Evolutionary conservation across 2,113 vertebrate species (phyloP).

Genomic region (Gnathonemus echidnorhynchus): DNA sequence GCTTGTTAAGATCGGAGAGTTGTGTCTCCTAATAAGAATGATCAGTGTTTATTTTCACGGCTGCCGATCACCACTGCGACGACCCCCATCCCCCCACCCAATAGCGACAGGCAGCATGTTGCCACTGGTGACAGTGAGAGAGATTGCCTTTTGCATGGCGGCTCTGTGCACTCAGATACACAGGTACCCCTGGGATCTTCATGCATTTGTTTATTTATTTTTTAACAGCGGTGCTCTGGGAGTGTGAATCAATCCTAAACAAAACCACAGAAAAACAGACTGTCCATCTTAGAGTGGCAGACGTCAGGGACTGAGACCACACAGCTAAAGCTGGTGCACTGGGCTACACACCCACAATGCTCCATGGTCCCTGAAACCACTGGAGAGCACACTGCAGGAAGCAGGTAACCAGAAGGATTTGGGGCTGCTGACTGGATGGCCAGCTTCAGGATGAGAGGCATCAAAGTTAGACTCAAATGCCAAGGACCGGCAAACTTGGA

Average conservation of each 20-base stretch:
- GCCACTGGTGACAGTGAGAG: conserved; percentile 37
- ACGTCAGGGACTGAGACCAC: neutral
- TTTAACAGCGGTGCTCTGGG: neutral
- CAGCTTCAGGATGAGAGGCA: neutral
- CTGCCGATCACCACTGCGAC: neutral
- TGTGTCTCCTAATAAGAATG: neutral
- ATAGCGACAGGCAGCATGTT: conserved; percentile 21
- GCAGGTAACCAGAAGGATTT: neutral
- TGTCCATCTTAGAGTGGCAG: neutral
- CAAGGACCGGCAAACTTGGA: neutral
- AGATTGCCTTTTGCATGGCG: neutral
- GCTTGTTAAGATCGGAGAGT: neutral
- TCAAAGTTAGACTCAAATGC: neutral
- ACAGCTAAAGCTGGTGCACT: neutral
- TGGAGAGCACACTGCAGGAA: neutral
- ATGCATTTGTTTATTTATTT: neutral
- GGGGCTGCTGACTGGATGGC: neutral
- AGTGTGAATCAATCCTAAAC: neutral
- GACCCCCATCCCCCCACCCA: neutral
- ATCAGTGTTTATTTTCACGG: neutral
- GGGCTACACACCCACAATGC: neutral
- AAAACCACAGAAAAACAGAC: neutral
- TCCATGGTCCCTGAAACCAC: neutral
- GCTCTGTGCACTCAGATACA: conserved; percentile 16
- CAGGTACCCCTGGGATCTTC: conserved; percentile 5